phyloP scores from a whole-genome alignment of 2,797 vertebrate genomes.

The Scarus forsteni region DNA sequence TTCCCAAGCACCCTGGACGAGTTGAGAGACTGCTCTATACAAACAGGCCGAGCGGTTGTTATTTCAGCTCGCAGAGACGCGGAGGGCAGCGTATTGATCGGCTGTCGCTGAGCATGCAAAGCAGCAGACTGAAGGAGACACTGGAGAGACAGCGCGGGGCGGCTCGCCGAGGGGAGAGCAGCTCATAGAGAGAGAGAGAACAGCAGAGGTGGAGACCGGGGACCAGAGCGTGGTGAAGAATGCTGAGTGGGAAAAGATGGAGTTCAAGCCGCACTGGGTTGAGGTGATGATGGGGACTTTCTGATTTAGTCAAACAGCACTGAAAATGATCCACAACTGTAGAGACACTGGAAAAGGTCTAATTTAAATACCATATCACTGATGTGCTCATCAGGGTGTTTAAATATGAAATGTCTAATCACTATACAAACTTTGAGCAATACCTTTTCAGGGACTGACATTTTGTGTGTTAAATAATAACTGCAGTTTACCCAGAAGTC shows the following conservation, averaged over 20 bases:
- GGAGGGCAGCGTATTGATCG: constrained; percentile 70
- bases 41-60: constrained; percentile 75
- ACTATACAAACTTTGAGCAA: too few relatives aligned
- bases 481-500: too few relatives aligned
- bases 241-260: constrained; percentile 43
- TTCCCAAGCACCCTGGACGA: constrained; percentile 56
- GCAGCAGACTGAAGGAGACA: constrained; percentile 74
- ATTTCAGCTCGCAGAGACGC: constrained; percentile 71
- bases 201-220: constrained; percentile 16
- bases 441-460: too few relatives aligned
- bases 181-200: constrained; percentile 44
- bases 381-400: too few relatives aligned
- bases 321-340: not conserved
- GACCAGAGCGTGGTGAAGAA: constrained; percentile 43
- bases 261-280: constrained; percentile 16
- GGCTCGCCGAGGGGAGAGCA: constrained; percentile 27
- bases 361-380: too few relatives aligned
- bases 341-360: not conserved
- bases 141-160: constrained; percentile 49
- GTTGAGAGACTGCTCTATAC: constrained; percentile 72
- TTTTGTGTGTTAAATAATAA: not conserved
- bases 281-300: constrained; percentile 6
- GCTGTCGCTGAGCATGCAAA: constrained; percentile 78
- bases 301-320: not conserved
- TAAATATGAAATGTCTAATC: too few relatives aligned